These are phyloP conservation scores for Vulpes ferrilata DNA, from an alignment of 2,113 vertebrate species.

Conservation along the genomic window DNA sequence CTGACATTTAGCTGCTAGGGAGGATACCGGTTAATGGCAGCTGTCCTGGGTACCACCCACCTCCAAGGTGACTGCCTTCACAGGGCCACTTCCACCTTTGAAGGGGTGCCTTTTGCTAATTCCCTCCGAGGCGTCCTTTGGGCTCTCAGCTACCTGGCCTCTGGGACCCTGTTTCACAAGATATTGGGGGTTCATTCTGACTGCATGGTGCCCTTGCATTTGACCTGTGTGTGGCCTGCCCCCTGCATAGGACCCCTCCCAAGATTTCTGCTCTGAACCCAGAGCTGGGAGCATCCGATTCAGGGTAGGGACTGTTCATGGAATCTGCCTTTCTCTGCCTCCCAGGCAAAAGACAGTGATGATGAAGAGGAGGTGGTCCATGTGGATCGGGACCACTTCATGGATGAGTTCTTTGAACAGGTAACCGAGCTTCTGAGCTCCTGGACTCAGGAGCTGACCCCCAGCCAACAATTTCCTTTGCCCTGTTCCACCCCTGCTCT, in stretches of 20 bases:
- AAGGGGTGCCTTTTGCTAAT: not conserved
- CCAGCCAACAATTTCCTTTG: not conserved
- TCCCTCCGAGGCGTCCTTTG: not conserved
- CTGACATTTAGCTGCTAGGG: not conserved
- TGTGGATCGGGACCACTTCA: conserved; percentile 96
- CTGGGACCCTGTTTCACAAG: not conserved
- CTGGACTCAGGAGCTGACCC: not conserved
- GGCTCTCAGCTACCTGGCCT: not conserved
- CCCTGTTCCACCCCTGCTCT: not conserved
- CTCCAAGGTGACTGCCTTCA: not conserved
- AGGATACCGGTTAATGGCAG: not conserved
- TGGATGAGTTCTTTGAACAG: conserved; percentile 98
- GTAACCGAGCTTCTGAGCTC: conserved; percentile 77
- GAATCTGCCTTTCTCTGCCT: conserved; percentile 3
- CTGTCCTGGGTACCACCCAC: not conserved
- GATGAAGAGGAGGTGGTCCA: conserved; percentile 97
- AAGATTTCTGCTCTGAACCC: not conserved
- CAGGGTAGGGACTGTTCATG: not conserved
- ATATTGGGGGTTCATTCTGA: not conserved
- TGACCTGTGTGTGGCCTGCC: not conserved
- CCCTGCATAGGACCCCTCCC: not conserved
- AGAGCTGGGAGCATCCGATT: not conserved
- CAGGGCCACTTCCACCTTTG: not conserved
- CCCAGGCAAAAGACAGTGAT: conserved; percentile 96
- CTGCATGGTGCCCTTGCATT: not conserved